Base-by-base conservation (phyloP, 2,888 invertebrate genomes). In the Salpingus planirostris region DNA sequence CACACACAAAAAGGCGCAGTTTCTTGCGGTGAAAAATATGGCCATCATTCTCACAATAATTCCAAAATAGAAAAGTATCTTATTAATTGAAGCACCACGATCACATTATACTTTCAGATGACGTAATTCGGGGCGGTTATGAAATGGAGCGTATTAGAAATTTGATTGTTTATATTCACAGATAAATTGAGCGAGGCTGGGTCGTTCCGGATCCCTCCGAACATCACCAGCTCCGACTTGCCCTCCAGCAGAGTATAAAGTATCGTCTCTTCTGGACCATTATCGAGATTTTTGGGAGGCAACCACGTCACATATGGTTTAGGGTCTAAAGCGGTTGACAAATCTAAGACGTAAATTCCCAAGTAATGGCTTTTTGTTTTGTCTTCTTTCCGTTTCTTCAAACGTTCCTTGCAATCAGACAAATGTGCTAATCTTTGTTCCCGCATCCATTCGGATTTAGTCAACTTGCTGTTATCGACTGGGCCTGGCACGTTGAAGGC, bases 121-220 rank as follows among this genome's bases (percentile, higher is more conserved):
- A 78, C 72, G 67, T 78, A 75, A 55, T 72, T 73, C 38, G 82
- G 81, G 42, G 82, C 77, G 47, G 76, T 76, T 47, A 85, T 76
- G 60, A 83, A 81, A 69, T 84, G 78, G 54, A 85, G 65, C 33
- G 80, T 76, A 67, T 85, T 85, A 22, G 84, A 83, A 54, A 84
- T 83, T 64, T 78, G 76, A 55, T 77, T 78, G 47, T 76, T 76
- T 54, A 75, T 50, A 48, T 59, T 56, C 13, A 57, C 54, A 8
- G 57, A 51, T 28, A 50, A 48, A 3, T 64, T 75, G 40, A 76
- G 62, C 39, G 77, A 72, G 40, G 70, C 70, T 34, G 74, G 72
- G 59, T 86, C 84, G 60, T 87, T 88, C 51, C 84, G 80, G 44
- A 95, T 88, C 35, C 95, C 96, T n/a, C 95, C 95, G 68, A 96